These are phyloP conservation scores for Anomalospiza imberbis DNA, from an alignment of 2,797 vertebrate genomes.

Conservation along the genomic window DNA sequence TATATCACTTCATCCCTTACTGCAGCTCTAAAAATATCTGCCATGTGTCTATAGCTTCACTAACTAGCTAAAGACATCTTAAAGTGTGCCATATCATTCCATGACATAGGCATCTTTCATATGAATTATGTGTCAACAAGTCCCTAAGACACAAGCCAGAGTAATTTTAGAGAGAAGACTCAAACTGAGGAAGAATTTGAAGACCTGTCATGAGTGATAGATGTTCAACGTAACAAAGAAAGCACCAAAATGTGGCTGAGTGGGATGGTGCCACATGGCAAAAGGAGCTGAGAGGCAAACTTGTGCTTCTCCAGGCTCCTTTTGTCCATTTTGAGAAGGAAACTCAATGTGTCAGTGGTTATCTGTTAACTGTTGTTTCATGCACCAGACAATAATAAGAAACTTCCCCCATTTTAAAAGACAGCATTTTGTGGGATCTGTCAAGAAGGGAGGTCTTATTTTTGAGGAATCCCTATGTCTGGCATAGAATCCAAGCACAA, in stretches of 20 bases:
- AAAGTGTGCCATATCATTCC: background rate
- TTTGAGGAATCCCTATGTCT: background rate
- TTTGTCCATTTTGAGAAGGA: background rate
- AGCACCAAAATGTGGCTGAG: background rate
- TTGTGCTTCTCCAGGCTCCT: background rate
- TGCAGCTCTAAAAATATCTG: background rate
- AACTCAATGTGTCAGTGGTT: background rate
- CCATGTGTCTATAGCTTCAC: background rate
- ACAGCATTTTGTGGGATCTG: background rate
- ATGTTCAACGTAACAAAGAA: background rate
- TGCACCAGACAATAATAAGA: background rate
- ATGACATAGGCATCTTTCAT: background rate
- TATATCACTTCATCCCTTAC: background rate
- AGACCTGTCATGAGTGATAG: background rate
- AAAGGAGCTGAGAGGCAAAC: background rate
- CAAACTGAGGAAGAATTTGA: background rate
- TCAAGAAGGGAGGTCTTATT: background rate
- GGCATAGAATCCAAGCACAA: background rate
- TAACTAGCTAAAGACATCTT: background rate
- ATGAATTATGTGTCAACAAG: background rate
- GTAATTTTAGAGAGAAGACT: background rate
- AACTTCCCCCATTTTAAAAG: background rate
- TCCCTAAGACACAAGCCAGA: background rate
- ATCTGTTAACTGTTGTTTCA: background rate
- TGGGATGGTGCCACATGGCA: fast-evolving